These are phyloP conservation scores for Drosophila suboccidentalis DNA, from an alignment of 2,888 invertebrate species.

Conservation along the genomic window DNA sequence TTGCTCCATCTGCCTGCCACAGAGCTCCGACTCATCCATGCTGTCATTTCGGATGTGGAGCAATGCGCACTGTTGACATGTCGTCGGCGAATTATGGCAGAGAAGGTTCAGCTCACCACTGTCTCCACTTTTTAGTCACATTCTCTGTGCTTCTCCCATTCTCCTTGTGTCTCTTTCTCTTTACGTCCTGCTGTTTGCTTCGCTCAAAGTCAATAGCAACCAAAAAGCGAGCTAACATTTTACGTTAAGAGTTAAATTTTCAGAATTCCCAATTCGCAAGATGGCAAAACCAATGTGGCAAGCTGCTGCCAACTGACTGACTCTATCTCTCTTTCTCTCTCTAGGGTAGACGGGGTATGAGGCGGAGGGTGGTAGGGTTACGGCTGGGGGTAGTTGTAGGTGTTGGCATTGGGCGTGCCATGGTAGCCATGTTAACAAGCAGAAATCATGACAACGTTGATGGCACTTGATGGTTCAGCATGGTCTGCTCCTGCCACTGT, in stretches of 20 bases:
- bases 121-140: background rate
- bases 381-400: constrained; percentile 7
- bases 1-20: constrained; percentile 13
- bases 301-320: constrained; percentile 19
- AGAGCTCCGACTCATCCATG: constrained; percentile 31
- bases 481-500: constrained; percentile 19
- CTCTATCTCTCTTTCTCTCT: background rate
- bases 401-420: constrained; percentile 37
- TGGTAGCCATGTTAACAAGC: constrained; percentile 79
- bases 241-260: constrained; percentile 78
- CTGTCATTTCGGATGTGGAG: constrained; percentile 55
- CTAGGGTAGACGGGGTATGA: too few species aligned
- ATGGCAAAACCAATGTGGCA: constrained; percentile 55
- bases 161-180: background rate
- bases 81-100: constrained; percentile 79
- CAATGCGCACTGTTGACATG: constrained; percentile 74
- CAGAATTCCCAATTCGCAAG: constrained; percentile 77
- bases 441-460: constrained; percentile 81
- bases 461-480: constrained; percentile 70
- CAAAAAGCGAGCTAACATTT: constrained; percentile 62
- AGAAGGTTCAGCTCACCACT: constrained; percentile 9
- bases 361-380: too few species aligned
- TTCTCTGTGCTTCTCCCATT: background rate
- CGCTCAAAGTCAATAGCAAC: constrained; percentile 58
- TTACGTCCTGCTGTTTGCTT: background rate